Evolutionary conservation across 2,797 vertebrate species (phyloP).

Genomic region (Rhinoraja longicauda): DNA sequence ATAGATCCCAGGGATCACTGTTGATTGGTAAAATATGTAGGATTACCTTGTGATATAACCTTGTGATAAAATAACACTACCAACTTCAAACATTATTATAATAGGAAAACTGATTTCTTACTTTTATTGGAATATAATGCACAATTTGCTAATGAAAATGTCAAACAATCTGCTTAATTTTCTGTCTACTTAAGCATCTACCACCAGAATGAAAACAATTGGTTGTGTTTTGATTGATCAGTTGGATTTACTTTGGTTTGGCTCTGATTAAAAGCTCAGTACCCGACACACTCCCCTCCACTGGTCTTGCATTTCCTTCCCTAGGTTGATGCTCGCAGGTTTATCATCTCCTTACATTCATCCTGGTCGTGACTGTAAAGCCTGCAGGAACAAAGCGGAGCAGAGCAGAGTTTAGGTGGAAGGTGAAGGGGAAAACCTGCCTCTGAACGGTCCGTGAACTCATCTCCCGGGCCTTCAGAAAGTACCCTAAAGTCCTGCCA

Average conservation of each 20-base stretch:
- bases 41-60: too few species aligned
- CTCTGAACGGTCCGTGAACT: too few species aligned
- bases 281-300: background rate
- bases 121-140: background rate
- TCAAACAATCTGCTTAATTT: background rate
- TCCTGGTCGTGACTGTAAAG: slow-evolving; percentile 24
- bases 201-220: background rate
- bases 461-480: too few species aligned
- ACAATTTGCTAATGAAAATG: background rate
- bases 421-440: too few species aligned
- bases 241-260: background rate
- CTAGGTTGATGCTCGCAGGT: background rate
- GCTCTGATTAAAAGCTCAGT: background rate
- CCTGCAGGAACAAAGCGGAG: background rate
- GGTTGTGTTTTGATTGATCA: background rate
- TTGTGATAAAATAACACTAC: background rate
- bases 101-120: background rate
- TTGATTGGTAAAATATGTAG: background rate
- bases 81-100: background rate
- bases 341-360: slow-evolving; percentile 22
- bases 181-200: background rate
- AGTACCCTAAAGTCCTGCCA: too few species aligned
- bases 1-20: background rate
- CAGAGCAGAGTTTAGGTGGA: background rate
- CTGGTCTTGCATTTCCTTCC: background rate